Percentiles rank a stretch among this genome's conserved stretches.
These are phyloP conservation scores for Cercopithecus petaurista DNA, from an alignment of 2,797 vertebrate genomes.

Conservation along the genomic window DNA sequence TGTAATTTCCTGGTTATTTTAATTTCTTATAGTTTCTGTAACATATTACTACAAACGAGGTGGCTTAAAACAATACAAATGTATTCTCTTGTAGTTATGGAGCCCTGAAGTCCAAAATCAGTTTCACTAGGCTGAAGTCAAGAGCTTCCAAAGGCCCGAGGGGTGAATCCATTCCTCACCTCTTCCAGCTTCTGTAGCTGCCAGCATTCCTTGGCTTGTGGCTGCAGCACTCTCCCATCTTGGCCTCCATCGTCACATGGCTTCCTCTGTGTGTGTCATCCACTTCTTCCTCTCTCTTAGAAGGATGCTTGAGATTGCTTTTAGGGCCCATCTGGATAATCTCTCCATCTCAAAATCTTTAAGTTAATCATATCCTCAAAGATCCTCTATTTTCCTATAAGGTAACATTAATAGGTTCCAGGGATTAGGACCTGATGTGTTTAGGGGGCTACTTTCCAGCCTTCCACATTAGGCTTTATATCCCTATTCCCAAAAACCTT, in stretches of 20 bases:
- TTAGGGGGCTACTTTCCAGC: neutral
- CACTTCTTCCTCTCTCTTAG: neutral
- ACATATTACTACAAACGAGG: neutral
- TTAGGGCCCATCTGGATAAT: neutral
- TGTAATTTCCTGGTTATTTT: neutral
- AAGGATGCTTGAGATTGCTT: neutral
- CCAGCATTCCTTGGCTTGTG: neutral
- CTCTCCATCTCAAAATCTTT: neutral
- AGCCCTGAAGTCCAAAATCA: neutral
- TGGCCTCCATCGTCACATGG: neutral
- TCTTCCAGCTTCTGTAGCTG: neutral
- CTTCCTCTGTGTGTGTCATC: neutral
- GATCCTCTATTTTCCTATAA: neutral
- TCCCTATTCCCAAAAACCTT: neutral
- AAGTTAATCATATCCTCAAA: neutral
- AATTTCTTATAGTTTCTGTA: neutral
- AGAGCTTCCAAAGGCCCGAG: neutral
- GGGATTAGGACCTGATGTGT: neutral
- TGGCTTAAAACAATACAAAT: neutral
- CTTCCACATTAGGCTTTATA: neutral
- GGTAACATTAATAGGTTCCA: neutral
- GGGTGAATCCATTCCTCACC: neutral
- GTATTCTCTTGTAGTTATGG: neutral
- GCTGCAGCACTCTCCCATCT: fast-evolving
- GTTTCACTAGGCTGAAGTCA: neutral